Evolutionary conservation across 2,797 vertebrate genomes (phyloP), one percentile per base, ranked within the genome.

Genomic region (Streptopelia turtur): DNA sequence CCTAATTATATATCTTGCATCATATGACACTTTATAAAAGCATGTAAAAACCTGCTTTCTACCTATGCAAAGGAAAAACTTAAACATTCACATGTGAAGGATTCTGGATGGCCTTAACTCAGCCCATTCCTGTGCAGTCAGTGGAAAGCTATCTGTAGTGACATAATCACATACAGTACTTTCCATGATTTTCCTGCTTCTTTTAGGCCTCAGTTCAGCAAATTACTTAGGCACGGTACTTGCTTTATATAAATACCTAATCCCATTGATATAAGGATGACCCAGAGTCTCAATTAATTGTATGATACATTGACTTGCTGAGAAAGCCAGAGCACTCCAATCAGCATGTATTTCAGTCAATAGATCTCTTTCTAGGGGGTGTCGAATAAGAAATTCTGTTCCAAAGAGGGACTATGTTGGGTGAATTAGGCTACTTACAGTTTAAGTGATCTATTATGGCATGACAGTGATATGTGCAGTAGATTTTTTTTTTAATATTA

Each of bases 1-100:
- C 6, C 6, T 7, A 28, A 31, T 22, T 52, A 5, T 22, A 1
- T 18, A 13, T 31, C 17, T 35, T 28, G 4, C 12, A 52, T 30
- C 1, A 1, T 28, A 15, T 5, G 13, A 10, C 1, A 6, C 4
- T 37, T 39, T 5, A 35, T 22, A 64, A 60, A 70, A 53, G 0
- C 0, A 1, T 27, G 4, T 25, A 5, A 47, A 91, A 87, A 53
- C 2, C 5, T 56, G 2, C 0, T 49, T 82, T 77, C 16, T 9
- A 10, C 2, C 8, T 28, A n/a, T 6, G 60, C 9, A 66, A 31
- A 43, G 3, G 13, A 28, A 72, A 82, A 13, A 8, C 1, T 10
- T 77, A 83, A 85, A 3, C 9, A 10, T 12, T 53, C 7, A 4
- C 5, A 13, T 49, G 17, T 10, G 30, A 57, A 61, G 10, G 3